Percentiles rank a stretch among this genome's conserved stretches.
These are phyloP conservation scores for Fopius arisanus DNA, from an alignment of 1,140 invertebrate species.

Conservation along the genomic window DNA sequence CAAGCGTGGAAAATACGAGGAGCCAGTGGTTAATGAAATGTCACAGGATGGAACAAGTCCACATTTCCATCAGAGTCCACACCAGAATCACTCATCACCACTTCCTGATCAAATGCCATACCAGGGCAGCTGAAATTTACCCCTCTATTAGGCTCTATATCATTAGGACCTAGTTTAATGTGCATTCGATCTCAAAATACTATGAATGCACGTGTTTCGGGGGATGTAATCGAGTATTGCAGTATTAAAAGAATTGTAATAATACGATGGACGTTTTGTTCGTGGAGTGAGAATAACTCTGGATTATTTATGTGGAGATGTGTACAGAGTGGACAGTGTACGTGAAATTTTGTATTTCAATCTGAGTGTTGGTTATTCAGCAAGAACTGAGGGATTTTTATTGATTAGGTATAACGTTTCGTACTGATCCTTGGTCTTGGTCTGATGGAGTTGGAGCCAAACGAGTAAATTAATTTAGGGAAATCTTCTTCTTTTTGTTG, in stretches of 20 bases:
- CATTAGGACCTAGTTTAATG: neutral
- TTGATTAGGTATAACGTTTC: neutral
- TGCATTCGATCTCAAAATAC: neutral
- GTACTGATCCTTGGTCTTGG: neutral
- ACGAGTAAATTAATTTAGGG: neutral
- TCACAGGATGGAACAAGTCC: slow-evolving; percentile 61
- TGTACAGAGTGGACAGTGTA: slow-evolving; percentile 16
- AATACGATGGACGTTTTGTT: neutral
- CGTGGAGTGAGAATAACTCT: neutral
- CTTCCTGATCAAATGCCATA: slow-evolving; percentile 65
- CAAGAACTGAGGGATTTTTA: slow-evolving; percentile 33
- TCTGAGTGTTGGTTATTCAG: neutral
- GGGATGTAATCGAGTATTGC: slow-evolving; percentile 40
- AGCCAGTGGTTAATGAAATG: slow-evolving; percentile 61
- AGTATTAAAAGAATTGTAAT: slow-evolving; percentile 59
- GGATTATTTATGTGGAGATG: neutral
- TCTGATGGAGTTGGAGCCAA: neutral
- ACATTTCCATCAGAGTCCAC: slow-evolving; percentile 61
- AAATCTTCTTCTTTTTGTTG: neutral
- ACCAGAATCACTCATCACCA: slow-evolving; percentile 61
- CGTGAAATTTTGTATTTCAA: slow-evolving; percentile 19
- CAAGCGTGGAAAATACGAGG: slow-evolving; percentile 75
- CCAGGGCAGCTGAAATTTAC: slow-evolving; percentile 66
- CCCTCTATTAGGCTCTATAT: slow-evolving; percentile 57
- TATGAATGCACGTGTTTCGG: neutral